These are phyloP conservation scores for Eristalis tenax DNA, from an alignment of 2,888 invertebrate genomes.

Conservation along the genomic window DNA sequence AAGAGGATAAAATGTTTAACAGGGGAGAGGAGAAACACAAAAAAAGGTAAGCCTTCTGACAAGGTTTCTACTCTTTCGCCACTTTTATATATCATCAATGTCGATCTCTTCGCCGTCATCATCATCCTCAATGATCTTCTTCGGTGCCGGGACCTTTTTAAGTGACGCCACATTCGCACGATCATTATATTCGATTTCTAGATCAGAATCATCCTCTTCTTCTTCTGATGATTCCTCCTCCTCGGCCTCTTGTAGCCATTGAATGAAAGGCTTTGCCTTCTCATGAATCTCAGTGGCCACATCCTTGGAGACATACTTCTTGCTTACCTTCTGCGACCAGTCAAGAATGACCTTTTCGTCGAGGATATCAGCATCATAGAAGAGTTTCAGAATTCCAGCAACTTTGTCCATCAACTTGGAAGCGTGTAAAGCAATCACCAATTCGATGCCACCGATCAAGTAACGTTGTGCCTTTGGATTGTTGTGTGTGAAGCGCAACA, in stretches of 20 bases:
- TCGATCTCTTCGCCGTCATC: constrained; percentile 93
- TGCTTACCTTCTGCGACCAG: constrained; percentile 97
- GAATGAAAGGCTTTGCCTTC: constrained; percentile 95
- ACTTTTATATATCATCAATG: constrained; percentile 94
- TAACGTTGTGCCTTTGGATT: constrained; percentile 94
- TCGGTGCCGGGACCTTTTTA: constrained; percentile 83
- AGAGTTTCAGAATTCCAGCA: constrained; percentile 92
- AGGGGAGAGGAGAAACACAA: constrained; percentile 17
- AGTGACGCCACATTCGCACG: constrained; percentile 90
- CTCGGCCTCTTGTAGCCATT: constrained; percentile 98
- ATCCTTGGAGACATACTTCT: constrained; percentile 96
- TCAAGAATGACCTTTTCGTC: constrained; percentile 96
- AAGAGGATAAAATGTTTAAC: constrained; percentile 2
- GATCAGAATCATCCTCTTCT: constrained; percentile 84
- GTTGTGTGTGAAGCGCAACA: constrained; percentile 91
- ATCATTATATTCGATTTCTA: constrained; percentile 93
- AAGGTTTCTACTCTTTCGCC: constrained; percentile 32
- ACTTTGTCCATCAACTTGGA: constrained; percentile 92
- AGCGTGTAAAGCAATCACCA: constrained; percentile 91
- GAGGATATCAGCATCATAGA: constrained; percentile 97
- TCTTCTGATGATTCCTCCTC: constrained; percentile 93
- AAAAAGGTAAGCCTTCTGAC: constrained; percentile 16
- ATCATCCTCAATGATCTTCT: constrained; percentile 84
- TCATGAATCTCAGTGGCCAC: constrained; percentile 94
- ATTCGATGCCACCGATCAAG: constrained; percentile 96